Base-by-base conservation (phyloP, 1,140 invertebrate genomes). In the Bradynema listronoti region DNA sequence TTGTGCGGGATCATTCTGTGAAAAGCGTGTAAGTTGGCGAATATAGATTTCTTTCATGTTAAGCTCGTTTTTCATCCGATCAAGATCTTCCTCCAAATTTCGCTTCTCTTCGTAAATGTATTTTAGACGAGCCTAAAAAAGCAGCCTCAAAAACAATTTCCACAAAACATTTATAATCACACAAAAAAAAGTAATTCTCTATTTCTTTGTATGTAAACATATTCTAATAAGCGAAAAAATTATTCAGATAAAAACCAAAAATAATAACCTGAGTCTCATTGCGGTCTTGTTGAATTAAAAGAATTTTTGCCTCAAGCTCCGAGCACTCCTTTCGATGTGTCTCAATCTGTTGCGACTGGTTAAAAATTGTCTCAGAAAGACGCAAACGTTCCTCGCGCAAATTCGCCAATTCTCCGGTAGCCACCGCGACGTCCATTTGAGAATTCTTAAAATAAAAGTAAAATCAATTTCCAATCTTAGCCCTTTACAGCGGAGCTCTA, bases 21-120 rank as follows among this genome's bases (percentile, higher is more conserved):
- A 47, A n/a, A 65, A 29, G 42, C 52, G 53, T 19, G 69, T 41
- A 14, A 69, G 24, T 43, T 69, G 67, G 9, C 54, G 43, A 4
- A 69, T 68, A 45, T 69, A 69, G 34, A 69, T 69, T 30, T 69
- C 67, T 27, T 70, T 66, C 69, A 69, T 69, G 22, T 50, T 33
- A 42, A 69, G 49, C 22, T 69, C 67, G 32, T 58, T 50, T 39
- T 42, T 51, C 39, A 59, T 33, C 41, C 58, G 25, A 9, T 73
- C 53, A 9, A 62, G 25, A 16, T 32, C 27, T 1, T 34, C 30
- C 53, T 69, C 53, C 16, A 69, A 39, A 16, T 58, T 19, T 22
- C 47, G 55, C 49, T 69, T 69, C 24, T 65, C 67, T n/a, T 62
- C 41, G 45, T 73, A 69, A n/a, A 69, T 27, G 25, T 55, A 58